These are phyloP conservation scores for Rattus norvegicus DNA, from an alignment of 2,113 vertebrate genomes.

Conservation along the genomic window DNA sequence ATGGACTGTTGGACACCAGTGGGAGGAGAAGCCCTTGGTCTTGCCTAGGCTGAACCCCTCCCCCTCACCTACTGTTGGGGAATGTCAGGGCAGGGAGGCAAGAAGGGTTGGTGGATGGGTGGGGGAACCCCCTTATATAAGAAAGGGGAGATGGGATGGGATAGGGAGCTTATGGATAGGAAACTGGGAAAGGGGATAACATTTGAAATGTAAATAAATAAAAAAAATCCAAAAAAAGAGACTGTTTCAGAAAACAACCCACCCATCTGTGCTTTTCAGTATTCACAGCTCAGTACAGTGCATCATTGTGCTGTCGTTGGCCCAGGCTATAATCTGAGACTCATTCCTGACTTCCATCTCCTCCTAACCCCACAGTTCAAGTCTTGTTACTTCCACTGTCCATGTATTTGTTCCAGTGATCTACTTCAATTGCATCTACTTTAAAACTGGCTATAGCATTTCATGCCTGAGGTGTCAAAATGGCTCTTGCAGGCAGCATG, in stretches of 20 bases:
- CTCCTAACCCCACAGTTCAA: neutral
- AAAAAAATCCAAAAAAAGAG: too few relatives aligned
- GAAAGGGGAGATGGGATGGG: too few relatives aligned
- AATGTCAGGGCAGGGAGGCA: too few relatives aligned
- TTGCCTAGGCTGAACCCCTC: too few relatives aligned
- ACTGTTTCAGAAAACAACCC: neutral
- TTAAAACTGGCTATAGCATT: neutral
- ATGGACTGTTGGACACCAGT: too few relatives aligned
- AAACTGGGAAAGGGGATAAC: too few relatives aligned
- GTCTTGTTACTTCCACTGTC: neutral
- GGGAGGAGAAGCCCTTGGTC: too few relatives aligned
- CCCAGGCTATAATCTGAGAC: neutral
- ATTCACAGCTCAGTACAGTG: neutral
- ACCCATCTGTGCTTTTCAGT: neutral
- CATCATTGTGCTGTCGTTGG: neutral
- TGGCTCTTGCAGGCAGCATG: neutral
- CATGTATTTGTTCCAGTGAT: neutral
- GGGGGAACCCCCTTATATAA: too few relatives aligned
- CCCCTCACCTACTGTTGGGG: too few relatives aligned
- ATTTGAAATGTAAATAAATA: too few relatives aligned
- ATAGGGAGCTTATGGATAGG: too few relatives aligned
- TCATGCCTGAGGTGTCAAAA: neutral
- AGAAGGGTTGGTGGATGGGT: too few relatives aligned
- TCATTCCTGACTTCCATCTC: neutral
- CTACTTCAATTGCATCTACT: neutral